Conservation (phyloP, 1,140 invertebrate species). For the Monomorium pharaonis region DNA sequence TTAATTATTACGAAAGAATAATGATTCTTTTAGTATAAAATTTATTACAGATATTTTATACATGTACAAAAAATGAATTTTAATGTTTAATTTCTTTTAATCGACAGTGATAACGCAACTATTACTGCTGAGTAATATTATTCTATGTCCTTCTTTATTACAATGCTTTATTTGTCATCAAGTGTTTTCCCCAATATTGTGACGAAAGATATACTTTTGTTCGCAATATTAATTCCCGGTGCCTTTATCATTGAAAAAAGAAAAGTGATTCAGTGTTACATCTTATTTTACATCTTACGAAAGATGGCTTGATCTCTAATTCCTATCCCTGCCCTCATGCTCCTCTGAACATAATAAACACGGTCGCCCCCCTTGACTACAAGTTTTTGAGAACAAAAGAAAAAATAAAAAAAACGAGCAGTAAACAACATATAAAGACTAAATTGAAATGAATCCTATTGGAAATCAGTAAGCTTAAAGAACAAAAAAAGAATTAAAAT, state of each 20-base stretch:
- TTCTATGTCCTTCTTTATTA: slow-evolving; percentile 15
- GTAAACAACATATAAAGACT: slow-evolving; percentile 59
- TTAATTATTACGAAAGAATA: no score
- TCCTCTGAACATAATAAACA: slow-evolving; percentile 61
- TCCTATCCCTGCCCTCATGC: slow-evolving; percentile 36
- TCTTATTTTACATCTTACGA: slow-evolving; percentile 48
- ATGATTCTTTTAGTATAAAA: not conserved
- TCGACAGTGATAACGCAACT: slow-evolving; percentile 25
- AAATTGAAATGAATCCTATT: slow-evolving; percentile 74
- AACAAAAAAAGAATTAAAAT: slow-evolving; percentile 59
- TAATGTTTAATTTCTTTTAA: slow-evolving; percentile 38
- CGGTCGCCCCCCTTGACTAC: slow-evolving; percentile 79
- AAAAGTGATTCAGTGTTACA: slow-evolving; percentile 45
- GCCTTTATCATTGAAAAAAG: slow-evolving; percentile 48
- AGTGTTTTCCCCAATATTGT: slow-evolving; percentile 23
- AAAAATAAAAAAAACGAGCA: slow-evolving; percentile 57
- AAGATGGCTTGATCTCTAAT: slow-evolving; percentile 65
- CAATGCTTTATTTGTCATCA: slow-evolving; percentile 14
- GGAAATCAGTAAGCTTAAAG: slow-evolving; percentile 65
- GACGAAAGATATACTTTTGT: slow-evolving; percentile 34
- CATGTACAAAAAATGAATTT: not conserved
- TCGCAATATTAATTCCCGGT: slow-evolving; percentile 45
- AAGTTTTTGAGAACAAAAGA: slow-evolving; percentile 75
- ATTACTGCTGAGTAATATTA: not conserved
- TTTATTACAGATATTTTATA: not conserved